Conservation (phyloP, 2,113 vertebrate species). For the Lepisosteus osseus region DNA sequence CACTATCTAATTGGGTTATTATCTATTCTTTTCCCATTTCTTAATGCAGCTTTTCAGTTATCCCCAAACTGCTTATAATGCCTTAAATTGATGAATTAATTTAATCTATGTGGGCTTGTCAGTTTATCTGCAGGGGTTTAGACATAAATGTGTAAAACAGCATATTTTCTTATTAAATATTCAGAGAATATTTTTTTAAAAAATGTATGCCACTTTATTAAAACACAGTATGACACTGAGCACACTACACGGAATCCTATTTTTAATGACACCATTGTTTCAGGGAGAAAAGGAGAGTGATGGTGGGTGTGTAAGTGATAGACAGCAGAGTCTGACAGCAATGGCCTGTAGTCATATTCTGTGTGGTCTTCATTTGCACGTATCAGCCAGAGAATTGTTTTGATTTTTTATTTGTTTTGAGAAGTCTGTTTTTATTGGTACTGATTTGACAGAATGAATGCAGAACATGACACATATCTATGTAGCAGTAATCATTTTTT, state of each 20-base stretch:
- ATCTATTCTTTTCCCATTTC: not conserved
- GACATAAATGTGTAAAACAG: slow-evolving; percentile 2
- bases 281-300: not conserved
- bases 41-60: slow-evolving; percentile 9
- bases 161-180: slow-evolving; percentile 6
- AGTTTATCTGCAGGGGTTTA: not conserved
- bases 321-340: not conserved
- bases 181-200: not conserved
- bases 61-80: not conserved
- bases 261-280: not conserved
- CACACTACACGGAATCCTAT: not conserved
- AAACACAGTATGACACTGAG: not conserved
- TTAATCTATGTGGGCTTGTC: not conserved
- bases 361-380: not conserved
- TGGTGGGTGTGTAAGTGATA: not conserved
- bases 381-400: not conserved
- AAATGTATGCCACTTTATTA: slow-evolving; percentile 1
- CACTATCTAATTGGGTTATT: too few relatives aligned
- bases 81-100: not conserved
- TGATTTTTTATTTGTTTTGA: not conserved
- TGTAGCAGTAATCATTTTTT: slow-evolving; percentile 2
- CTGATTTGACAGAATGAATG: not conserved
- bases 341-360: not conserved
- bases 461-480: not conserved
- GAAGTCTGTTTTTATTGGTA: too few relatives aligned